Base-by-base conservation (phyloP, 1,140 invertebrate genomes). In the Laupala kohalensis region DNA sequence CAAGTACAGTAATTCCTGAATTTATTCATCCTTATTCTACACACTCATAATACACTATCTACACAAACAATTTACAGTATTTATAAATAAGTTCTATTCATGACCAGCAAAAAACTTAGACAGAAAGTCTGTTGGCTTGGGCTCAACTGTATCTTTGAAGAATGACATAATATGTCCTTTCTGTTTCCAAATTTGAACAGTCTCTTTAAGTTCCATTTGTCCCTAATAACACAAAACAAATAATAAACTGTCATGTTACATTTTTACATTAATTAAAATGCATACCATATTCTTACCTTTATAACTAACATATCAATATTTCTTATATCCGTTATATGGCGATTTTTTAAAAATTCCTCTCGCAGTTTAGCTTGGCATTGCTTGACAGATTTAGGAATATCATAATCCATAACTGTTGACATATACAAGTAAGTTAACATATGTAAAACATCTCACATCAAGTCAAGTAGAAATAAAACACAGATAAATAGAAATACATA, bases 141-240 rank as follows among this genome's bases (percentile, higher is more conserved):
- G 88, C 76, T 94, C 90, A 70, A 86, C 83, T 0, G 92, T 92
- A 67, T 95, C 92, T 78, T 92, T 90, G 82, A 95, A 97, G 77
- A 88, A 95, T 72, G 81, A 78, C 94, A 97, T 96, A 3, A 98
- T 78, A 77, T 92, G 90, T 23, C 88, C 86, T 74, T 90, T 90
- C 76, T 95, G 91, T 81, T 96, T 96, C 92, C 93, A 97, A 71
- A 88, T 84, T 70, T 92, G 86, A 0, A 90, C 88, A 2, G 88
- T 86, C 83, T 97, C 95, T 78, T 93, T 88, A 53, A 98, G 82
- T 77, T 97, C 95, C 93, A 96, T 96, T 87, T 95, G 93, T 70
- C 94, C 94, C 92, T 95, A 85, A 77, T 69, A 69, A 75, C 73
- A 74, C 29, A 69, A 69, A 30, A 29, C 3, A 23, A 62, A 37